Conservation (phyloP, 1,140 invertebrate genomes). For the Drosophila biarmipes region DNA sequence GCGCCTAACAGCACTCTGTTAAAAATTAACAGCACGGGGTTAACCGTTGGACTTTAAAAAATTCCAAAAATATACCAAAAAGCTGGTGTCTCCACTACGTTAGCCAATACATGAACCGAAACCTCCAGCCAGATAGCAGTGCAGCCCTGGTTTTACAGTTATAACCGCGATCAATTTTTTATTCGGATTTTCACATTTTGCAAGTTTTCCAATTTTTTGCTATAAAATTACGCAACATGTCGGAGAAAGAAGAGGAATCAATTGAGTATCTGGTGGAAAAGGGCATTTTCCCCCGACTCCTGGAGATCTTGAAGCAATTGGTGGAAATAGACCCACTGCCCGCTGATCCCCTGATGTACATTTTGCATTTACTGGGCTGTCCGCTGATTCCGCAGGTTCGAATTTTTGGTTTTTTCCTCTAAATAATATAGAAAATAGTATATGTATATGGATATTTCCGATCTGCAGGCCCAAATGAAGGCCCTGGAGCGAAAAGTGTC, state of each 20-base stretch:
- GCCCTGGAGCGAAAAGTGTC: conserved; percentile 60
- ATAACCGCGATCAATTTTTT: conserved; percentile 1
- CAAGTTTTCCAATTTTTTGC: background rate
- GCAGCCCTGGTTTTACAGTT: conserved; percentile 27
- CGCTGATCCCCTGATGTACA: conserved; percentile 50
- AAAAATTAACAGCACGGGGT: background rate
- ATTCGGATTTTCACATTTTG: background rate
- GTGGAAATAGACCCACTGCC: conserved; percentile 42
- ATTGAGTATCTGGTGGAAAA: conserved; percentile 40
- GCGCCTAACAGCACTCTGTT: background rate
- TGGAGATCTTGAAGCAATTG: conserved; percentile 56
- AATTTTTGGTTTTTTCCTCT: background rate
- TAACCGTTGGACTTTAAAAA: background rate
- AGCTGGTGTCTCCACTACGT: too few relatives aligned
- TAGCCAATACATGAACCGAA: background rate
- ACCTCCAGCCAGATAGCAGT: background rate
- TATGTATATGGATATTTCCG: background rate
- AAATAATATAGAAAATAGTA: background rate
- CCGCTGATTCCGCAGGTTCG: conserved; percentile 60
- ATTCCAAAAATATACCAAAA: too few relatives aligned
- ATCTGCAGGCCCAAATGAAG: conserved; percentile 59
- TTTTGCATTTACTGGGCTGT: conserved; percentile 50
- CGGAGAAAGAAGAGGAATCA: conserved; percentile 41
- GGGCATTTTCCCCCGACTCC: conserved; percentile 44
- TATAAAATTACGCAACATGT: conserved; percentile 29